Conservation (phyloP, 2,888 invertebrate genomes). For the Perithous albicinctus region DNA sequence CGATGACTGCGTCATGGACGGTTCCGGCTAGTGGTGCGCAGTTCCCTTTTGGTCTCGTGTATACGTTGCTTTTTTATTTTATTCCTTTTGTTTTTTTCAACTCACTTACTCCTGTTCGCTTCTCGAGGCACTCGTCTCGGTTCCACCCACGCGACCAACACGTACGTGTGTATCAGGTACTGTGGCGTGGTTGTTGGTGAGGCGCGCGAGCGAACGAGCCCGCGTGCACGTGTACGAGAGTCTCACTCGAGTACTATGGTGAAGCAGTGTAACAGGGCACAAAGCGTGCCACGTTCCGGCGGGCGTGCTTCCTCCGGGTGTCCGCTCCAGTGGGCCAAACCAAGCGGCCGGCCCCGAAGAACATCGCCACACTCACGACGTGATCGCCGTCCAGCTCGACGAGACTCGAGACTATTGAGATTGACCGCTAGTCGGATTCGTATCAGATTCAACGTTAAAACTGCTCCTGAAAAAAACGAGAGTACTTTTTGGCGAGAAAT, state of each 20-base stretch:
- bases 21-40: constrained; percentile 85
- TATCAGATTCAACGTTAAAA: constrained; percentile 62
- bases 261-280: constrained; percentile 73
- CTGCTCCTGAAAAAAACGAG: background rate
- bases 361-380: constrained; percentile 42
- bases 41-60: constrained; percentile 80
- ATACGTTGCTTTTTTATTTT: constrained; percentile 64
- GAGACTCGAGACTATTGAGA: constrained; percentile 74
- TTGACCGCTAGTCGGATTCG: constrained; percentile 72
- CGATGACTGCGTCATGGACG: constrained; percentile 82
- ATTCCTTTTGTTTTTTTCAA: too few relatives aligned
- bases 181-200: constrained; percentile 53
- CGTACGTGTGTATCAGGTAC: constrained; percentile 52
- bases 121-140: constrained; percentile 68
- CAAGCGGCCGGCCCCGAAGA: constrained; percentile 71
- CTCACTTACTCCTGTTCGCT: constrained; percentile 53
- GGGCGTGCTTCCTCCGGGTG: constrained; percentile 85
- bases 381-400: constrained; percentile 54
- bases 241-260: constrained; percentile 28
- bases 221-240: constrained; percentile 62
- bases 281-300: constrained; percentile 84
- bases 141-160: constrained; percentile 64
- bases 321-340: constrained; percentile 84
- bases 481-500: too few relatives aligned
- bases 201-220: constrained; percentile 59